Evolutionary conservation across 2,888 invertebrate genomes (phyloP), one percentile per base, ranked within the genome.

Genomic region (Diaperis boleti): DNA sequence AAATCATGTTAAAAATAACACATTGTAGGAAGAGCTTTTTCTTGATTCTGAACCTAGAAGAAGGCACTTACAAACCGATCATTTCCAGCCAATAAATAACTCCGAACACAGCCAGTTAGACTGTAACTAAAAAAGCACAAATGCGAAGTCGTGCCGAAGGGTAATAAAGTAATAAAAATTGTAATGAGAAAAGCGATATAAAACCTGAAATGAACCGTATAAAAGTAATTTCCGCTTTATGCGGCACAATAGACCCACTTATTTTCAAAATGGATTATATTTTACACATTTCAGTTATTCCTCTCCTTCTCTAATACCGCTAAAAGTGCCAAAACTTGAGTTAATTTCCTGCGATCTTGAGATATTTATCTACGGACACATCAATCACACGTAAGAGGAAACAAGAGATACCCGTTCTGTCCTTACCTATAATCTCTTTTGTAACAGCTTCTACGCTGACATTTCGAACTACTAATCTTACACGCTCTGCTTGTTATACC

Each of bases 391-490:
- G 33, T 45, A 14, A 26, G 18, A 14, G 10, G 13, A 5, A 35
- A 35, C 33, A 35, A 35, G 20, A 31, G 18, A 33, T 14, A 10
- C 29, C 8, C 14, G 13, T 31, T 18, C 15, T 29, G 11, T 15
- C 49, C 15, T 49, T 33, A 45, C 49, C 17, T 29, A 29, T 13
- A 26, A 7, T 44, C 14, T 20, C 8, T 10, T 18, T 17, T 18
- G n/a, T 39, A 39, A 39, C 39, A 39, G 39, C 39, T 17, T 20
- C 15, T 17, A 4, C 8, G 31, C 47, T 47, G 47, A 47, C 47
- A 47, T 47, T 47, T 29, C 10, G 33, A 45, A 47, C 47, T 31
- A 47, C 47, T 47, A 47, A 47, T 47, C 47, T 47, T 47, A 47
- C 33, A 47, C 47, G 47, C 47, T 47, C 47, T 47, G 47, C 47